phyloP scores from a whole-genome alignment of 2,888 invertebrate species.

The Sussaba pulchella region DNA sequence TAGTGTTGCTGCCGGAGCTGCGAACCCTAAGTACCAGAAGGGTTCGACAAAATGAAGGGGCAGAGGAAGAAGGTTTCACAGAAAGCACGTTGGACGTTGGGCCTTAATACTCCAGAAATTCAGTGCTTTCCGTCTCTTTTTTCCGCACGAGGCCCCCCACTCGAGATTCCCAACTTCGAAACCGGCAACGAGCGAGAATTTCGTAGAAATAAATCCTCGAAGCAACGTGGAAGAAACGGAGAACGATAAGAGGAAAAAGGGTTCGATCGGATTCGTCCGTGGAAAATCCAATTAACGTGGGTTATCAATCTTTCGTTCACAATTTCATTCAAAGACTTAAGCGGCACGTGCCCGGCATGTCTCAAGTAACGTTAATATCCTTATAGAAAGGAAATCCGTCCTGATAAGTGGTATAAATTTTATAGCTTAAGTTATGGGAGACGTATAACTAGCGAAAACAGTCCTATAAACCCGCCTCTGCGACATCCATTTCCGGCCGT shows the following conservation, averaged over 20 bases:
- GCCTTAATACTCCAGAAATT: slow-evolving; percentile 52
- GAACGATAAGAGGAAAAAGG: slow-evolving; percentile 39
- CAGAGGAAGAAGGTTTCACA: slow-evolving; percentile 22
- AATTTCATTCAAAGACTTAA: slow-evolving; percentile 64
- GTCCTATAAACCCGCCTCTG: slow-evolving; percentile 8
- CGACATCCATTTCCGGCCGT: not conserved
- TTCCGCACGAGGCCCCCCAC: slow-evolving; percentile 31
- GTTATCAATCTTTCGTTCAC: slow-evolving; percentile 67
- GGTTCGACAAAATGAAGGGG: slow-evolving; percentile 26
- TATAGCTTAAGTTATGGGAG: slow-evolving; percentile 37
- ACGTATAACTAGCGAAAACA: slow-evolving; percentile 20
- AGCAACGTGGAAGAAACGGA: slow-evolving; percentile 53
- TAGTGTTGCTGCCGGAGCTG: slow-evolving; percentile 48
- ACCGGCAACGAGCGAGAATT: slow-evolving; percentile 49
- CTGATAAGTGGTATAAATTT: slow-evolving; percentile 55
- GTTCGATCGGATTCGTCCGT: slow-evolving; percentile 64
- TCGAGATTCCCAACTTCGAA: slow-evolving; percentile 59
- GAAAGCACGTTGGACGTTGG: slow-evolving; percentile 39
- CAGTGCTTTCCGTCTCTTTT: slow-evolving; percentile 24
- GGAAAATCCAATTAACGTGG: slow-evolving; percentile 67
- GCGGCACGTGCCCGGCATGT: slow-evolving; percentile 50
- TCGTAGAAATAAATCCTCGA: slow-evolving; percentile 62
- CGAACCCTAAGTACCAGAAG: slow-evolving; percentile 47
- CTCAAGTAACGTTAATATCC: slow-evolving; percentile 52
- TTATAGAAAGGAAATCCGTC: slow-evolving; percentile 55